phyloP scores from a whole-genome alignment of 2,797 vertebrate genomes.

The Anisognathus igniventris region DNA sequence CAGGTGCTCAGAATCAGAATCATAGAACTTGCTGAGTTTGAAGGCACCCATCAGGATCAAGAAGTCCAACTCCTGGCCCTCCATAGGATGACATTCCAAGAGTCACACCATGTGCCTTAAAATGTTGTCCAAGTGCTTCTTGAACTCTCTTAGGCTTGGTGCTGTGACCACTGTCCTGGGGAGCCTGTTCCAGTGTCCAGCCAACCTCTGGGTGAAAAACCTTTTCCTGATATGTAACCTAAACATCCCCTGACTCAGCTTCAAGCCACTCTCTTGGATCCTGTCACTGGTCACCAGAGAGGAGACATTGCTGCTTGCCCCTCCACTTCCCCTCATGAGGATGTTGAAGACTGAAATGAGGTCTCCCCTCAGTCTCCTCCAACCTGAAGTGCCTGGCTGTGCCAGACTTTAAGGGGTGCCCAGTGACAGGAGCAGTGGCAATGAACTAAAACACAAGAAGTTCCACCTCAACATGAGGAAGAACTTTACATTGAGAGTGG shows the following conservation, averaged over 20 bases:
- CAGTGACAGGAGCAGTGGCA: not conserved
- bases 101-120: not conserved
- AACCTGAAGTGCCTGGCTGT: not conserved
- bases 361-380: not conserved
- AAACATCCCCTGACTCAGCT: not conserved
- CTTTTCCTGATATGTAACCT: not conserved
- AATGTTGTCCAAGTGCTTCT: fast-evolving
- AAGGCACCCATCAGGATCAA: not conserved
- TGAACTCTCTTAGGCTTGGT: not conserved
- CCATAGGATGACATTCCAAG: too few relatives aligned
- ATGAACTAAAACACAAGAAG: not conserved
- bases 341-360: not conserved
- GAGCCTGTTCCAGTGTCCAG: not conserved
- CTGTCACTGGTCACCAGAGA: not conserved
- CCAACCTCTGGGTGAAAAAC: not conserved
- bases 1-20: too few relatives aligned
- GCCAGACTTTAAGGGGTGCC: not conserved
- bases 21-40: too few relatives aligned
- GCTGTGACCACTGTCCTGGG: too few relatives aligned
- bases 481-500: not conserved
- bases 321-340: not conserved
- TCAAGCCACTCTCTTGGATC: not conserved
- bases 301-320: not conserved
- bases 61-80: not conserved
- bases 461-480: not conserved